Base-by-base conservation (phyloP, 2,113 vertebrate species). In the Chaetodon trifascialis region DNA sequence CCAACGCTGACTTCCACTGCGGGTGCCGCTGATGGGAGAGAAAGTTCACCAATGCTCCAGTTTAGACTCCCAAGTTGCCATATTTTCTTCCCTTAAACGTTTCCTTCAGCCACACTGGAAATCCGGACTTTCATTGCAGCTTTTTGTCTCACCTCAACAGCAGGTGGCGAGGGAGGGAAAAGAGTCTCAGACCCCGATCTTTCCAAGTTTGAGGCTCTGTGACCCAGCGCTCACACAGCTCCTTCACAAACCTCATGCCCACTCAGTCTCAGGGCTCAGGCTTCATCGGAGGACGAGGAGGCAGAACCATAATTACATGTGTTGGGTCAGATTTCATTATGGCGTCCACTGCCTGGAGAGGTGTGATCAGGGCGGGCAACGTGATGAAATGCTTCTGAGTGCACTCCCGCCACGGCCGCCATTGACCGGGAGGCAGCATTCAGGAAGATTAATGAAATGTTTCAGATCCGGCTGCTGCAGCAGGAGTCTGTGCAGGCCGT, bases 1-100 rank as follows among this genome's bases (percentile, higher is more conserved):
- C 95, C 14, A 95, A 88, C 11, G 95, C 95, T 0, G 96, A 97
- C 76, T 97, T 97, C 85, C 95, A 93, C 90, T 97, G 96, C 36
- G 93, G 95, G 71, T 97, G 96, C 62, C 73, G 79, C 87, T 95
- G 92, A 87, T 1, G 0, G 3, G 30, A 55, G 19, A 16, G 46
- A 21, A 2, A 49, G 58, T 47, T 40, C 19, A 0, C n/a, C 30
- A 60, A 23, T 12, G 0, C 49, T 51, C 36, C 19, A 11, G 65
- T 73, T 69, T 44, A 19, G 60, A 65, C 59, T 38, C 56, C n/a
- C 14, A 21, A 69, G 34, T 36, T 54, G 1, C 7, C 56, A 4
- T 40, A 9, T 15, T 63, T 56, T 66, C 11, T 8, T 5, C 38
- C 40, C 6, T 51, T 30, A 59, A 60, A 79, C 30, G n/a, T 82